A percentile compares a stretch with the other conserved stretches of the same genome.
These are phyloP conservation scores for Syngnathus acus DNA, from an alignment of 2,797 vertebrate genomes.

Conservation along the genomic window DNA sequence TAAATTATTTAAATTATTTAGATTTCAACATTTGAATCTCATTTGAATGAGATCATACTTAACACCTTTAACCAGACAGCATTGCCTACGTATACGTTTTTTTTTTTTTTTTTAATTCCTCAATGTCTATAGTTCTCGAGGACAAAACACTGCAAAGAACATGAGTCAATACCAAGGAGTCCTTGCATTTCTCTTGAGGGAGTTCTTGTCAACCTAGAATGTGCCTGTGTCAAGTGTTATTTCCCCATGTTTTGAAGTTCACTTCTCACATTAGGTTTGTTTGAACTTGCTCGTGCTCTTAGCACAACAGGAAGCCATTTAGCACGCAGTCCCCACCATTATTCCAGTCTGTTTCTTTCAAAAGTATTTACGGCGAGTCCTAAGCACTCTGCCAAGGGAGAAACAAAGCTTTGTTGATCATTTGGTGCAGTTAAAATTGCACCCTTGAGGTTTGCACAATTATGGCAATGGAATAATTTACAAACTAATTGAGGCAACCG, in stretches of 20 bases:
- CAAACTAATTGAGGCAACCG: slow-evolving; percentile 43
- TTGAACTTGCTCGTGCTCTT: slow-evolving; percentile 49
- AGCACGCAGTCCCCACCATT: slow-evolving; percentile 49
- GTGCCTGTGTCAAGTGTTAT: not conserved
- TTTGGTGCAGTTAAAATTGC: slow-evolving; percentile 49
- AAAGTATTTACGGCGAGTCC: slow-evolving; percentile 56
- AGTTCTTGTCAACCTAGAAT: slow-evolving; percentile 29
- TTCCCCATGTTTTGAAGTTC: slow-evolving; percentile 2
- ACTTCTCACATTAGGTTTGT: slow-evolving; percentile 30
- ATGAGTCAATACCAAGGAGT: slow-evolving; percentile 47
- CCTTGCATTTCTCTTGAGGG: slow-evolving; percentile 30
- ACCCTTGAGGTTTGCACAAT: slow-evolving; percentile 48
- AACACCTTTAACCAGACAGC: slow-evolving; percentile 20
- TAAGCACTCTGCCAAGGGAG: slow-evolving; percentile 51
- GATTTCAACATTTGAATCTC: slow-evolving; percentile 38
- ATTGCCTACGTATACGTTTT: slow-evolving; percentile 17
- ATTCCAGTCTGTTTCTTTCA: slow-evolving; percentile 58
- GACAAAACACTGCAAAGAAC: slow-evolving; percentile 41
- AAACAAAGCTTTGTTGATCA: slow-evolving; percentile 63
- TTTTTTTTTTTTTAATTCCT: slow-evolving; percentile 18
- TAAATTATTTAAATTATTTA: slow-evolving; percentile 45
- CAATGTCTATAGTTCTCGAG: slow-evolving; percentile 37
- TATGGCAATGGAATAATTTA: slow-evolving; percentile 61
- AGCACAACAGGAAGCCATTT: slow-evolving; percentile 65
- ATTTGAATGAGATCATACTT: slow-evolving; percentile 15